Conservation (phyloP, 2,888 invertebrate species). For the Polydrusus cervinus region DNA sequence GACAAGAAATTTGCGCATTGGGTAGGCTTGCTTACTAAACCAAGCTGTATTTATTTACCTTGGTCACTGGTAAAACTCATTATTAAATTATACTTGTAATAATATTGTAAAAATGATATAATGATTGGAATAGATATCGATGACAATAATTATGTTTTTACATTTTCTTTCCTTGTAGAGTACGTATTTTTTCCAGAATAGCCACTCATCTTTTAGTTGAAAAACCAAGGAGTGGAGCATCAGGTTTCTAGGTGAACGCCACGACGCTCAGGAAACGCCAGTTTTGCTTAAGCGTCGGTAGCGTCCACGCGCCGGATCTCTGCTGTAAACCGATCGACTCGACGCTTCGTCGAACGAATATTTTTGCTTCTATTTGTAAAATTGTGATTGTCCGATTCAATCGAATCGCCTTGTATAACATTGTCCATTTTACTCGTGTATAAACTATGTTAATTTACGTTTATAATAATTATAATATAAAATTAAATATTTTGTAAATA, state of each 20-base stretch:
- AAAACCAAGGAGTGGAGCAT: slow-evolving; percentile 35
- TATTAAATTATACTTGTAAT: too few species aligned
- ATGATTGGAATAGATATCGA: too few species aligned
- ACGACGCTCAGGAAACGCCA: slow-evolving; percentile 28
- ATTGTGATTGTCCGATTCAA: slow-evolving; percentile 12
- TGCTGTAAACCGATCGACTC: slow-evolving; percentile 27
- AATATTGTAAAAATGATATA: too few species aligned
- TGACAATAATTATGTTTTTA: background rate
- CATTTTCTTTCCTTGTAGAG: background rate
- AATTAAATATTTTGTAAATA: slow-evolving; percentile 36
- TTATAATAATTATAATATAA: slow-evolving; percentile 24
- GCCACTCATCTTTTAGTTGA: background rate
- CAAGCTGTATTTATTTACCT: too few species aligned
- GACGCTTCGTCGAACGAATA: slow-evolving; percentile 31
- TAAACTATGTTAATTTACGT: slow-evolving; percentile 22
- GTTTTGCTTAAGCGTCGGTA: slow-evolving; percentile 46
- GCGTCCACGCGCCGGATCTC: slow-evolving; percentile 33
- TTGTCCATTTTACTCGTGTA: slow-evolving; percentile 13
- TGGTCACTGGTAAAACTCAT: too few species aligned
- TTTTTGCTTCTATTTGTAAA: slow-evolving; percentile 48
- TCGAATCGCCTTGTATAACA: slow-evolving; percentile 36
- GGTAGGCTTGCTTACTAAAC: too few species aligned
- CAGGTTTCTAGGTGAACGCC: slow-evolving; percentile 24
- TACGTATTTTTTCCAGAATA: too few species aligned
- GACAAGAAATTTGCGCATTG: too few species aligned